Base-by-base conservation (phyloP, 2,888 invertebrate genomes). In the Diadegma fenestrale region DNA sequence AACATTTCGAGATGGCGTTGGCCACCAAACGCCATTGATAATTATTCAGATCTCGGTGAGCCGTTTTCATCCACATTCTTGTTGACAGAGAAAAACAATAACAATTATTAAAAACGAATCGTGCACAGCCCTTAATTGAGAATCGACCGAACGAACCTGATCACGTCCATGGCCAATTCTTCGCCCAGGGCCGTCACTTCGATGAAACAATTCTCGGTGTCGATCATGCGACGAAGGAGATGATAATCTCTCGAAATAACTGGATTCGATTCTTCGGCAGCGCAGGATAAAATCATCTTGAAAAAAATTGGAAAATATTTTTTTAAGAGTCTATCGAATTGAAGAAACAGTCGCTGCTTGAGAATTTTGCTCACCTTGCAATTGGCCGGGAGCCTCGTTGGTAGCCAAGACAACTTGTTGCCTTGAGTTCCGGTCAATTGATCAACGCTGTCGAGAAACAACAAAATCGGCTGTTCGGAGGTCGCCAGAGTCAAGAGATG, bases 361-460 rank as follows among this genome's bases (percentile, higher is more conserved):
- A 10, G 48, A 1, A 14, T 8, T n/a, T 19, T 12, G 82, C 84
- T 71, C 93, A 98, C 97, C 95, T 99, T 98, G 92, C 98, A 98
- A 94, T 98, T 95, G 0, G 96, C 95, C 0, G 99, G 99, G 45
- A 99, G 94, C 87, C 98, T 95, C 0, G 98, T 98, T 0, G 99
- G 99, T 89, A 99, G 94, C 99, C 99, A 99, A 0, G 99, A 98
- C 45, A 99, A 96, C 94, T 99, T 98, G 91, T 99, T 99, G 37
- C 98, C 98, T 89, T 98, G 98, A 0, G 98, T 97, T 0, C 98
- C 98, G 7, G 99, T 99, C 71, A 99, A 95, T 94, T 99, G 99
- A 94, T 99, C 99, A 0, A 99, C 98, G 0, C 99, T 99, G 94
- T 99, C 99, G 90, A 99, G 94, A 93, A 98, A 99, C 63, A 99